Evolutionary conservation across 2,888 invertebrate species (phyloP).

Genomic region (Thecocarcelia acutangulata): DNA sequence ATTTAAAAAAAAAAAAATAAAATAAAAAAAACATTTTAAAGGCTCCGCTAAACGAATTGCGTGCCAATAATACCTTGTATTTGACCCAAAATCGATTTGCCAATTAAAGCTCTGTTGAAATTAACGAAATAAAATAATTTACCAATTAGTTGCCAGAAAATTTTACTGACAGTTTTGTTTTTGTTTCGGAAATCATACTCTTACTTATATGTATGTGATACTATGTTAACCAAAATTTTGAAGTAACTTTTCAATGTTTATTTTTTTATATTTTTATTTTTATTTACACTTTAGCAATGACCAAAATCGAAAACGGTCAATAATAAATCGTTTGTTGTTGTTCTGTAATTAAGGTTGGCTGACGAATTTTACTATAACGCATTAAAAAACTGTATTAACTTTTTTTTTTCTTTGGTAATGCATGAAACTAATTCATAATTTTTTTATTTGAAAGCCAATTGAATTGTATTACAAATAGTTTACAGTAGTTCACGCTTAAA

Average conservation of each 20-base stretch:
- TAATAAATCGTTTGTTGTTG: too few relatives aligned
- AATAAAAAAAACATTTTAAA: neutral
- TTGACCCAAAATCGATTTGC: conserved; percentile 32
- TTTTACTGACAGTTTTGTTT: conserved; percentile 10
- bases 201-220: neutral
- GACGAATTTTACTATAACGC: too few relatives aligned
- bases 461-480: too few relatives aligned
- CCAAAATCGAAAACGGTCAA: too few relatives aligned
- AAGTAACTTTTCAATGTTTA: neutral
- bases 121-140: neutral
- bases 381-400: too few relatives aligned
- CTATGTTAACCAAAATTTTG: neutral
- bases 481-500: too few relatives aligned
- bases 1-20: neutral
- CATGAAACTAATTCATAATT: too few relatives aligned
- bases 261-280: neutral
- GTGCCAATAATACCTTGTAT: conserved; percentile 28
- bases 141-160: conserved; percentile 25
- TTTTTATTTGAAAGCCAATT: too few relatives aligned
- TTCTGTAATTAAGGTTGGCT: too few relatives aligned
- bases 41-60: neutral
- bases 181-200: neutral
- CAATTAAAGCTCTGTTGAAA: conserved; percentile 9
- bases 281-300: neutral
- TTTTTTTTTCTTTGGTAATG: too few relatives aligned